These are phyloP conservation scores for Toxonevra muliebris DNA, from an alignment of 2,888 invertebrate genomes.

Conservation along the genomic window DNA sequence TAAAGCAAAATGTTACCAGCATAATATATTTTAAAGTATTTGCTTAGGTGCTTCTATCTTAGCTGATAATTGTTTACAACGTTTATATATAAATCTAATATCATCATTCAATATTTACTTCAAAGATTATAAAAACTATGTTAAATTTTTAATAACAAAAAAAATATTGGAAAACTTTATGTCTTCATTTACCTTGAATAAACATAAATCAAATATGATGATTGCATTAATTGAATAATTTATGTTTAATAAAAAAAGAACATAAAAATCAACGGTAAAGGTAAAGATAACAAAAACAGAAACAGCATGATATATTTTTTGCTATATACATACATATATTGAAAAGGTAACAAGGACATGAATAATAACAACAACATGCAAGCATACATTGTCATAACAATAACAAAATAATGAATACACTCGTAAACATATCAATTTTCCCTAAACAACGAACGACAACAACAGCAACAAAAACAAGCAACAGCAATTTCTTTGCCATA, in stretches of 20 bases:
- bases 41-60: too few relatives aligned
- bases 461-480: constrained; percentile 4
- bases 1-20: too few relatives aligned
- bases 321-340: too few relatives aligned
- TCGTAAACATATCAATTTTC: constrained; percentile 21
- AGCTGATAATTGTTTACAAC: too few relatives aligned
- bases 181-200: not conserved
- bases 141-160: not conserved
- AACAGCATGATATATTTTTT: too few relatives aligned
- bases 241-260: not conserved
- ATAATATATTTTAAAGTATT: too few relatives aligned
- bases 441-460: not conserved
- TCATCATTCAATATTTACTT: too few relatives aligned
- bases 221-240: not conserved
- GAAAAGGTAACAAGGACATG: too few relatives aligned
- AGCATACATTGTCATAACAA: constrained; percentile 9
- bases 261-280: not conserved
- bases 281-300: constrained; percentile 1
- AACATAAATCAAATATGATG: not conserved
- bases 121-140: too few relatives aligned
- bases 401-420: constrained; percentile 14
- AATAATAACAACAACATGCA: not conserved
- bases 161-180: not conserved
- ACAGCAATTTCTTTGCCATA: not conserved
- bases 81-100: too few relatives aligned